These are phyloP conservation scores for Babyrousa celebensis DNA, from an alignment of 2,797 vertebrate genomes.

Conservation along the genomic window DNA sequence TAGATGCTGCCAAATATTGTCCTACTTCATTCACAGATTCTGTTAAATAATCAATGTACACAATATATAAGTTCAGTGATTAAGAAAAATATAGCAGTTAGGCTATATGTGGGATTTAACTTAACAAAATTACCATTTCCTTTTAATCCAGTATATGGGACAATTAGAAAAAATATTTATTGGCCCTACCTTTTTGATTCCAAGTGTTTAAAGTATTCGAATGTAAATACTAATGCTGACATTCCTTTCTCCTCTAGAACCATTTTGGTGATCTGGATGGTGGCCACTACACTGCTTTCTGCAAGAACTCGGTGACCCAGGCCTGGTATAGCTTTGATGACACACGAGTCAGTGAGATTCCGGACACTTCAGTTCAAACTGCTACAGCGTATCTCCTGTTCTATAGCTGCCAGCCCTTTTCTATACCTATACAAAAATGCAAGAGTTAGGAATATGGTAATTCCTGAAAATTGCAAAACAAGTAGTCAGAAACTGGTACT, in stretches of 20 bases:
- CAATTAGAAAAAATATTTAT: not conserved
- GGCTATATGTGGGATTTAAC: not conserved
- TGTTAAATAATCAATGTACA: not conserved
- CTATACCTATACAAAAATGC: constrained; percentile 81
- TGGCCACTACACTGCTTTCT: constrained; percentile 95
- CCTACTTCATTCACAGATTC: not conserved
- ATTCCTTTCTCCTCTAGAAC: constrained; percentile 90
- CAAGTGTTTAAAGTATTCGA: not conserved
- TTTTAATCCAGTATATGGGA: constrained; percentile 14
- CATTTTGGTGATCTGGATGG: constrained; percentile 94
- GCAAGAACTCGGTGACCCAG: constrained; percentile 91
- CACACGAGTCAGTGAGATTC: constrained; percentile 89
- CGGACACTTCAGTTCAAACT: constrained; percentile 91
- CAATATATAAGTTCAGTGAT: not conserved
- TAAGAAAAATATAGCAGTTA: not conserved
- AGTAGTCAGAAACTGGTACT: not conserved
- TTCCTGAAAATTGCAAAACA: constrained; percentile 45
- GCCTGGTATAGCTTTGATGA: constrained; percentile 95
- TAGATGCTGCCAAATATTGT: not conserved
- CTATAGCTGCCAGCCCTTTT: constrained; percentile 92
- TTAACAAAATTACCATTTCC: constrained; percentile 21
- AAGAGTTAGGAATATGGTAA: constrained; percentile 68
- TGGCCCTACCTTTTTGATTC: not conserved
- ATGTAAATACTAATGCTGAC: constrained; percentile 32
- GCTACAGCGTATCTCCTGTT: constrained; percentile 94